These are phyloP conservation scores for Brachionus rubens DNA, from an alignment of 1,140 invertebrate genomes.

Conservation along the genomic window DNA sequence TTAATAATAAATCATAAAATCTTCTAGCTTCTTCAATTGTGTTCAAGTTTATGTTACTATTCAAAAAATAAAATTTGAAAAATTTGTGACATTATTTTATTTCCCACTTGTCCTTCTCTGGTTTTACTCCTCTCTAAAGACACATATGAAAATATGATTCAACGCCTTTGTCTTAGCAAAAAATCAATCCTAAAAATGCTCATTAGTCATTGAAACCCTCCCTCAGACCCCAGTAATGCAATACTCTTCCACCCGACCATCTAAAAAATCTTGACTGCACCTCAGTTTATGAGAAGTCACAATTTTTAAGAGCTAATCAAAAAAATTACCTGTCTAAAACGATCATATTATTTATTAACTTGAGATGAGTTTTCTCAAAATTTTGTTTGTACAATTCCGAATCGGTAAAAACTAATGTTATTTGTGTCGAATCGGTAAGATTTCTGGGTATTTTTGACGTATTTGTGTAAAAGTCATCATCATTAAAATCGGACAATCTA, in stretches of 20 bases:
- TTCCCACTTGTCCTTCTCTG: too few relatives aligned
- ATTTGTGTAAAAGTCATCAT: conserved; percentile 15
- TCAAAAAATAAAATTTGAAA: neutral
- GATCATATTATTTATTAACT: conserved; percentile 37
- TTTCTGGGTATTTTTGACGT: conserved; percentile 17
- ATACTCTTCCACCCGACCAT: too few relatives aligned
- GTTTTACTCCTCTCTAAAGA: too few relatives aligned
- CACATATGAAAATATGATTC: too few relatives aligned
- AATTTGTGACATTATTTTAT: too few relatives aligned
- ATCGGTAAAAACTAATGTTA: conserved; percentile 14
- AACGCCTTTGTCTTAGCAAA: too few relatives aligned
- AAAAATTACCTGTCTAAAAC: conserved; percentile 8
- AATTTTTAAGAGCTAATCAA: too few relatives aligned
- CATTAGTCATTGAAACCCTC: too few relatives aligned
- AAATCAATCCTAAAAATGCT: too few relatives aligned
- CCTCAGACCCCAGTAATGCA: too few relatives aligned
- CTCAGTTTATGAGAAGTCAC: too few relatives aligned
- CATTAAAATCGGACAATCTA: neutral
- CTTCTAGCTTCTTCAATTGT: conserved; percentile 4
- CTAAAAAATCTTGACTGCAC: too few relatives aligned
- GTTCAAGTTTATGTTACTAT: conserved; percentile 6
- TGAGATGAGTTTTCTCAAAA: conserved; percentile 32
- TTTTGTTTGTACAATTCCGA: conserved; percentile 9
- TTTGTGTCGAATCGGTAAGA: conserved; percentile 2
- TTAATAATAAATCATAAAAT: conserved; percentile 1